phyloP scores from a whole-genome alignment of 2,797 vertebrate genomes.

The Epinephelus malabaricus region DNA sequence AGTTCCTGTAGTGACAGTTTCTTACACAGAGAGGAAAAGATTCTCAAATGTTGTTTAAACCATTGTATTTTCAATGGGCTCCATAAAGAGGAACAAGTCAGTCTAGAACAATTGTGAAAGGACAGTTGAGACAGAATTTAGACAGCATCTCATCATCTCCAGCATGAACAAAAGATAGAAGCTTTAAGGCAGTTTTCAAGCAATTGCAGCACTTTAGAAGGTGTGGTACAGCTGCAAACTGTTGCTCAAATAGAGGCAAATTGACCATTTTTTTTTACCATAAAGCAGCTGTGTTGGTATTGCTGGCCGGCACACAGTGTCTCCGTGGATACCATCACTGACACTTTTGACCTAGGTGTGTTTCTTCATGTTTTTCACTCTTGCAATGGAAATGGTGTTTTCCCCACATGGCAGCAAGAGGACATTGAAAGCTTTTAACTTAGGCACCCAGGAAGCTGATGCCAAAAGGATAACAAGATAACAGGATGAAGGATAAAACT shows the following conservation, averaged over 20 bases:
- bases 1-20: too few species aligned
- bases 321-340: not conserved
- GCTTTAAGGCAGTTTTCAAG: not conserved
- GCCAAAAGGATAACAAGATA: slow-evolving; percentile 12
- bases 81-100: slow-evolving; percentile 2
- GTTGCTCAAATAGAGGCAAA: slow-evolving; percentile 22
- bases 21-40: too few species aligned
- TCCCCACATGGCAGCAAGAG: not conserved
- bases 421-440: slow-evolving; percentile 25
- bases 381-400: not conserved
- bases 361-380: slow-evolving; percentile 11
- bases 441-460: not conserved
- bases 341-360: slow-evolving; percentile 10
- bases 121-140: not conserved
- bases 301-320: not conserved
- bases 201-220: slow-evolving; percentile 13
- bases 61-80: too few species aligned
- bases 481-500: not conserved
- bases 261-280: slow-evolving; percentile 6
- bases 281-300: not conserved
- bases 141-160: not conserved
- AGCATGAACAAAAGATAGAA: not conserved
- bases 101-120: not conserved
- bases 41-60: too few species aligned
- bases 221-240: slow-evolving; percentile 5